phyloP scores from a whole-genome alignment of 1,140 invertebrate genomes.

The Drosophila pectinifera region DNA sequence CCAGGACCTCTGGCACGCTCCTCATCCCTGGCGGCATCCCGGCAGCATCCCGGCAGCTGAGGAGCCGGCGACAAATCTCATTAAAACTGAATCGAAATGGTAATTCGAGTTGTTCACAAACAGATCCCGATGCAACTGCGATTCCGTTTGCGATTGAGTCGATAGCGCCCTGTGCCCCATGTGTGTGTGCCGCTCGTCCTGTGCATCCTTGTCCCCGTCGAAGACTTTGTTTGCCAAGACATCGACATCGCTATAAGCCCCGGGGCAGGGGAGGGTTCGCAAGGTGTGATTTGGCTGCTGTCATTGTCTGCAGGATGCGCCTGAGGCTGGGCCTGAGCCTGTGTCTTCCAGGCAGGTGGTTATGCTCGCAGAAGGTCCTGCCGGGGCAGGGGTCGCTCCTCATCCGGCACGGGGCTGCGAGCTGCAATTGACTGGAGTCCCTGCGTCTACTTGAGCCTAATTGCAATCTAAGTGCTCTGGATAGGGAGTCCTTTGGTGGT shows the following conservation, averaged over 20 bases:
- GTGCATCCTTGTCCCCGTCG: conserved; percentile 26
- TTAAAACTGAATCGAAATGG: conserved; percentile 83
- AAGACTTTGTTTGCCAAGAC: conserved; percentile 76
- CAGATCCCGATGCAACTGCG: conserved; percentile 63
- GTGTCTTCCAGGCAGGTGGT: conserved; percentile 46
- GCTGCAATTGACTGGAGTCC: conserved; percentile 34
- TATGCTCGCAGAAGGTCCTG: not conserved
- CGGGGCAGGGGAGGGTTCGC: conserved; percentile 21
- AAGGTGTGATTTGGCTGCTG: conserved; percentile 58
- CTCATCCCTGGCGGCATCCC: conserved; percentile 12
- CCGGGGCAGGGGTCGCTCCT: not conserved
- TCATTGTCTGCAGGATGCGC: conserved; percentile 50
- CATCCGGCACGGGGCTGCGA: conserved; percentile 1
- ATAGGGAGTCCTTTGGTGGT: conserved; percentile 1
- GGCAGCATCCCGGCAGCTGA: conserved; percentile 30
- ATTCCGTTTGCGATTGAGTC: conserved; percentile 72
- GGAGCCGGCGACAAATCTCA: conserved; percentile 74
- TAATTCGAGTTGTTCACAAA: conserved; percentile 81
- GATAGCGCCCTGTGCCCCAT: conserved; percentile 47
- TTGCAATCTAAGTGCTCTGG: conserved; percentile 39
- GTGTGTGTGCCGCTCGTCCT: conserved; percentile 27
- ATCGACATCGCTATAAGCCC: too few species aligned
- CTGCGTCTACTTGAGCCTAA: conserved; percentile 48
- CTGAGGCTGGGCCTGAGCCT: conserved; percentile 30
- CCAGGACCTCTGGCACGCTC: conserved; percentile 45